These are phyloP conservation scores for Aleiodes testaceus DNA, from an alignment of 2,888 invertebrate genomes.

Conservation along the genomic window DNA sequence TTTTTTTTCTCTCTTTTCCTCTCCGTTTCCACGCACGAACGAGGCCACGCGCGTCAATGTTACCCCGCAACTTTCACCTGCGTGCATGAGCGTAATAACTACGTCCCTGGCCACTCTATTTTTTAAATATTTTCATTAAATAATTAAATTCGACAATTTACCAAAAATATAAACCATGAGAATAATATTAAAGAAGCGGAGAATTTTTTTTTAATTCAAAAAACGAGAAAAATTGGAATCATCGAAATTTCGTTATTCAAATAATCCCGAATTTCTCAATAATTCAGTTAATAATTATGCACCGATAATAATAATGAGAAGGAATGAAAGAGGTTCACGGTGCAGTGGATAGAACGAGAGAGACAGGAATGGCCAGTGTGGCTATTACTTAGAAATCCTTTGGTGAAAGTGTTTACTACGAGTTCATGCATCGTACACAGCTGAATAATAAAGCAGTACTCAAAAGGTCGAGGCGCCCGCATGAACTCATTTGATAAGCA, in stretches of 20 bases:
- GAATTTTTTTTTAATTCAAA: too few relatives aligned
- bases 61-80: constrained; percentile 53
- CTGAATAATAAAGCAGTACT: constrained; percentile 39
- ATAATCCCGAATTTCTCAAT: too few relatives aligned
- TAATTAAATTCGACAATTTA: too few relatives aligned
- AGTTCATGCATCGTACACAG: constrained; percentile 40
- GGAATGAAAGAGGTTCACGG: constrained; percentile 16
- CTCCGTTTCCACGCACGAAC: constrained; percentile 48
- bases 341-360: not conserved
- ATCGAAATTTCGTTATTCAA: too few relatives aligned
- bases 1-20: not conserved
- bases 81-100: constrained; percentile 35
- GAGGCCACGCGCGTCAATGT: constrained; percentile 56
- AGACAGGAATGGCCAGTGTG: constrained; percentile 48
- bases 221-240: too few relatives aligned
- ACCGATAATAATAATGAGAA: too few relatives aligned
- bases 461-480: constrained; percentile 26
- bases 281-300: too few relatives aligned
- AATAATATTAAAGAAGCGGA: too few relatives aligned
- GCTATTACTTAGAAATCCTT: constrained; percentile 63
- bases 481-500: constrained; percentile 27
- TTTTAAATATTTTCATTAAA: not conserved
- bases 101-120: constrained; percentile 34
- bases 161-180: too few relatives aligned
- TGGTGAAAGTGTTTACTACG: constrained; percentile 65